Base-by-base conservation (phyloP, 2,113 vertebrate species). In the Synchiropus splendidus region DNA sequence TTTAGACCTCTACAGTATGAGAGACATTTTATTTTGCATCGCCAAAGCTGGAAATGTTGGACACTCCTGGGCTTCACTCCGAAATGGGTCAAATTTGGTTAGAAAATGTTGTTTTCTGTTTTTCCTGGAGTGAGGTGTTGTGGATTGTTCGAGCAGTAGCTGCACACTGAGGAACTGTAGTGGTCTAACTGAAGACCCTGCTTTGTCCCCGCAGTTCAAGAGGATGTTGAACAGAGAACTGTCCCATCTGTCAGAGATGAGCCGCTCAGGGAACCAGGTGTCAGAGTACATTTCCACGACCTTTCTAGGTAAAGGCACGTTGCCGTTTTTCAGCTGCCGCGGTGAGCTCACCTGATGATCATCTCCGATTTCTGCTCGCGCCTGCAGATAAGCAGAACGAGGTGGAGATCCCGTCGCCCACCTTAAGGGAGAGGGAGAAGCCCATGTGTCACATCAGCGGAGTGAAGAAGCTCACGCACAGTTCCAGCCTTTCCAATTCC, bases 251-350 rank as follows among this genome's bases (percentile, higher is more conserved):
- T 94, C 91, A 56, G 92, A 94, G 79, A 94, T 89, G 90, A 94
- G 92, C 80, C 89, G 91, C 64, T 94, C 92, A 42, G 92, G 92
- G 64, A 94, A 94, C 79, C 91, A 94, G 79, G 92, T 94, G 72
- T 94, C 92, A 58, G 92, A 94, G 77, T 94, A 92, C 82, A 94
- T 94, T 81, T 94, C 92, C 72, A 92, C 82, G 50, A 94, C 92
- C 15, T 94, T 94, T 80, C 83, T 94, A 58, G 92, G 89, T 90
- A 70, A 88, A 87, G 68, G 39, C 42, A 54, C 39, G 18, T 16
- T 39, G 18, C 18, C 11, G 11, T 3, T 39, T n/a, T 31, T 15
- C 10, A 4, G 5, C 21, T 12, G 32, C 31, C 18, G 13, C 36
- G 40, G 33, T 9, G 47, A 32, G 53, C 8, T 10, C 49, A 39